phyloP scores from a whole-genome alignment of 2,888 invertebrate species.

The Drosophila lutescens region DNA sequence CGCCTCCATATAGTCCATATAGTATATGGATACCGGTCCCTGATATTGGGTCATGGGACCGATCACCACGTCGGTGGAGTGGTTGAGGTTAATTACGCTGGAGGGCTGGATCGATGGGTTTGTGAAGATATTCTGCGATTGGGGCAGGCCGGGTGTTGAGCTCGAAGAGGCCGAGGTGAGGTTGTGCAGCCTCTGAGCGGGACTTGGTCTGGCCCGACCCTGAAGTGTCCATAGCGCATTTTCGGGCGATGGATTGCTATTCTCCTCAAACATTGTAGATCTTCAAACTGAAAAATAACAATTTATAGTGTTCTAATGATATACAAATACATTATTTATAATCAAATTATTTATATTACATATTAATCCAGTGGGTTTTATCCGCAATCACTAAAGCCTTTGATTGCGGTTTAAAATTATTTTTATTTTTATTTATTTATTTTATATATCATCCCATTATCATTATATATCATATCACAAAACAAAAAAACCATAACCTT shows the following conservation, averaged over 20 bases:
- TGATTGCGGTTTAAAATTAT: too few species aligned
- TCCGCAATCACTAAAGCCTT: too few species aligned
- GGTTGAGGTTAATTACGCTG: conserved; percentile 84
- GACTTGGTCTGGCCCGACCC: conserved; percentile 37
- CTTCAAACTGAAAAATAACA: background rate
- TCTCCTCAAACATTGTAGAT: conserved; percentile 6
- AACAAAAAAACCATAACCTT: too few species aligned
- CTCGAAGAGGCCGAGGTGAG: conserved; percentile 19
- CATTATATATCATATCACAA: too few species aligned
- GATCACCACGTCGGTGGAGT: conserved; percentile 85
- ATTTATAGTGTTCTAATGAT: background rate
- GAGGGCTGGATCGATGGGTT: conserved; percentile 81
- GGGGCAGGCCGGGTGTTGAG: conserved; percentile 33
- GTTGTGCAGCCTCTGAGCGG: conserved; percentile 36
- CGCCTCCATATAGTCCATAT: conserved; percentile 83
- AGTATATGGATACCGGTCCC: conserved; percentile 85
- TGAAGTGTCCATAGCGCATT: conserved; percentile 75
- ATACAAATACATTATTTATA: too few species aligned
- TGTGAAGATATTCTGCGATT: conserved; percentile 77
- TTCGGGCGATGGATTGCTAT: conserved; percentile 57
- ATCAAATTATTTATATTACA: too few species aligned
- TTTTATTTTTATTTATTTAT: too few species aligned
- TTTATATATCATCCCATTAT: too few species aligned
- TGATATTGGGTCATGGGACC: conserved; percentile 86
- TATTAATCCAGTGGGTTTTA: background rate